These are phyloP conservation scores for Atethmia centrago DNA, from an alignment of 2,888 invertebrate species.

Conservation along the genomic window DNA sequence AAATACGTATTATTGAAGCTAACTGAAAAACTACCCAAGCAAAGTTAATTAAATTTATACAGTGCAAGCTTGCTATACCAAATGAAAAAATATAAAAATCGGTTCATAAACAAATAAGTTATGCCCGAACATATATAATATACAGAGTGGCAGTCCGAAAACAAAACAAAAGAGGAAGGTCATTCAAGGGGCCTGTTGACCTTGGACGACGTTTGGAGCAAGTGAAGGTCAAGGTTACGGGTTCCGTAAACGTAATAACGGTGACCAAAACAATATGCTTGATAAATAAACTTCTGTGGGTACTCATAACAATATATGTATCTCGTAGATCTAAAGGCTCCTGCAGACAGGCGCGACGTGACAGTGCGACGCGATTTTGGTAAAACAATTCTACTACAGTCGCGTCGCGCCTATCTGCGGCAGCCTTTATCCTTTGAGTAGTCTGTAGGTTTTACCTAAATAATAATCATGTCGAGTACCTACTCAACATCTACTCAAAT, in stretches of 20 bases:
- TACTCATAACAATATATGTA: not conserved
- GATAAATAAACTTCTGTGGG: not conserved
- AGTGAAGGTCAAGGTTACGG: conserved; percentile 30
- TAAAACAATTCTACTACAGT: too few relatives aligned
- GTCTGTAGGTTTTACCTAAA: not conserved
- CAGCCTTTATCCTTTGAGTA: not conserved
- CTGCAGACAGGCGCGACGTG: too few relatives aligned
- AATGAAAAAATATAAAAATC: too few relatives aligned
- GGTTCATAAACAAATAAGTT: too few relatives aligned
- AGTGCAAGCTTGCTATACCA: too few relatives aligned
- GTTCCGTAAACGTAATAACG: conserved; percentile 8
- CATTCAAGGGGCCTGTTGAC: conserved; percentile 2
- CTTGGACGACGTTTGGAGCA: conserved; percentile 5
- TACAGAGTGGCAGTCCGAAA: not conserved
- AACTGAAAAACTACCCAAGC: too few relatives aligned
- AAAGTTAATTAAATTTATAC: too few relatives aligned
- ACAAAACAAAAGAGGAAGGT: conserved; percentile 12
- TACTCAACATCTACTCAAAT: not conserved
- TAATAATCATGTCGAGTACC: not conserved
- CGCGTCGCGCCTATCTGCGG: too few relatives aligned
- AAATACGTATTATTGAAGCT: too few relatives aligned
- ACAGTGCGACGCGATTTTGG: too few relatives aligned
- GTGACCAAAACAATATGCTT: not conserved
- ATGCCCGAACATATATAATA: too few relatives aligned
- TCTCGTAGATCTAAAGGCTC: not conserved